Base-by-base conservation (phyloP, 2,797 vertebrate species). In the Scolopax bukidnonensis region DNA sequence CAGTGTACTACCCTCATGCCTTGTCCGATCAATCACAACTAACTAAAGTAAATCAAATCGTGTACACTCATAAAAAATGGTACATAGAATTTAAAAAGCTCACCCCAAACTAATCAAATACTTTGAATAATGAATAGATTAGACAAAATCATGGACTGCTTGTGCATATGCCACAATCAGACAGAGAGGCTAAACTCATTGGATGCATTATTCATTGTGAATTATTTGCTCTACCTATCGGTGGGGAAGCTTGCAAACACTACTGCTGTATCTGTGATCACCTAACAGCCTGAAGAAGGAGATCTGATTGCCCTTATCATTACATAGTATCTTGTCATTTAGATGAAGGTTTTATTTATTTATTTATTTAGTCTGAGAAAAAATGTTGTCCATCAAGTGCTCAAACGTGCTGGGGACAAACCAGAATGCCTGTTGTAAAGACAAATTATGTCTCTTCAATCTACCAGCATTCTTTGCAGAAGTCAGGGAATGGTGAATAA, bases 191-290 rank as follows among this genome's bases (percentile, higher is more conserved):
- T 83, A 75, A 93, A 93, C 70, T 95, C 91, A 91, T 90, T 97
- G 95, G 88, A 96, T 96, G 86, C 87, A 96, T 95, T 95, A 96
- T 97, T 96, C 94, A 96, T 93, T 4, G 48, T 43, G 57, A 94
- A 92, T 96, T 95, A 95, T 81, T 94, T 90, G 36, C 64, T 94
- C 87, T 95, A 89, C 89, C 74, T 94, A 61, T 94, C 8, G 6
- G 79, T 88, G 70, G 64, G 80, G 77, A 96, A 94, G 89, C 93
- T 96, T 97, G 91, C 89, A 94, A 96, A 95, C 93, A 93, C 76
- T 86, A 51, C 71, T 83, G 54, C 69, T 90, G 16, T 87, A 77
- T 67, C 95, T 91, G 48, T 87, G 94, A 92, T 87, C 93, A 91
- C 84, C 88, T 91, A 93, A 71, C 70, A 92, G 53, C 38, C 65